phyloP scores from a whole-genome alignment of 2,888 invertebrate species.

The Limnephilus lunatus region DNA sequence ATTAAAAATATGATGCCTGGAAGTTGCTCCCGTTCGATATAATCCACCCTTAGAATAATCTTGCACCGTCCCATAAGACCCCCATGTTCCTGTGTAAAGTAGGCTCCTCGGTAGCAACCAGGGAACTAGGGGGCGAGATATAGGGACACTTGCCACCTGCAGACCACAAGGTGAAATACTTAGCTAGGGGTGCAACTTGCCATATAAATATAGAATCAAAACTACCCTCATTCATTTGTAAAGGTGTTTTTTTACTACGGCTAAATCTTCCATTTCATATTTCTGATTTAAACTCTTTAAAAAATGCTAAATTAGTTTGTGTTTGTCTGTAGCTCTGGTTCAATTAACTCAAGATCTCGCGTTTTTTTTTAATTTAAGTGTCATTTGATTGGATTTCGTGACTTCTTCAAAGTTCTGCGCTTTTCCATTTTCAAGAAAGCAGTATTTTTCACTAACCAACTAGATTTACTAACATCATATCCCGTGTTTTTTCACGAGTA shows the following conservation, averaged over 20 bases:
- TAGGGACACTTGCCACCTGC: constrained; percentile 20
- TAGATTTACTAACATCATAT: too few relatives aligned
- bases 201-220: not conserved
- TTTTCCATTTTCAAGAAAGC: too few relatives aligned
- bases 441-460: too few relatives aligned
- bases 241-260: too few relatives aligned
- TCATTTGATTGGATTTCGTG: too few relatives aligned
- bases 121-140: not conserved
- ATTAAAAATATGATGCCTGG: not conserved
- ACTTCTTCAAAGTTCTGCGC: too few relatives aligned
- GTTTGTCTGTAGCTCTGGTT: too few relatives aligned
- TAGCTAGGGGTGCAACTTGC: not conserved
- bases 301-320: too few relatives aligned
- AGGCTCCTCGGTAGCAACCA: not conserved
- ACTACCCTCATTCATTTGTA: not conserved
- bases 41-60: not conserved
- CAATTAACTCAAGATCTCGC: too few relatives aligned
- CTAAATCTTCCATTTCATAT: not conserved
- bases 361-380: too few relatives aligned
- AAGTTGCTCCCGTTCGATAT: not conserved
- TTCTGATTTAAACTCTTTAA: not conserved
- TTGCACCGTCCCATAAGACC: not conserved
- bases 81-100: not conserved
- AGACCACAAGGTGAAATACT: constrained; percentile 2
- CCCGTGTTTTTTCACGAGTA: too few relatives aligned